A percentile compares a stretch with the other conserved stretches of the same genome.
These are phyloP conservation scores for Myrmecobius fasciatus DNA, from an alignment of 2,113 vertebrate species.

Conservation along the genomic window DNA sequence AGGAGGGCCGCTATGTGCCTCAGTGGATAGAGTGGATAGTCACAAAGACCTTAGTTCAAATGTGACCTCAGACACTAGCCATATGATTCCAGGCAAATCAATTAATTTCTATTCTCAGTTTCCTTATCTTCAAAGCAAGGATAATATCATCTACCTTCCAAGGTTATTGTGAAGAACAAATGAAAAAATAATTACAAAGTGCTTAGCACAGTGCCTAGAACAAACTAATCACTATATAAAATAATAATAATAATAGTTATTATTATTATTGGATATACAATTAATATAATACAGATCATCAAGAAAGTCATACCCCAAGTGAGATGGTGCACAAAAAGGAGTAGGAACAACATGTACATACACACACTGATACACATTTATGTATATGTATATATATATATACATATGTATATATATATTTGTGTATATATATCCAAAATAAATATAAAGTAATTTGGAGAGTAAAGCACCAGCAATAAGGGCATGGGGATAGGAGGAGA, in stretches of 20 bases:
- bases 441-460: neutral
- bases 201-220: neutral
- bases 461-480: neutral
- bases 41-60: neutral
- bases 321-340: neutral
- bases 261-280: neutral
- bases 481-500: neutral
- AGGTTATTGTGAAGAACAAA: neutral
- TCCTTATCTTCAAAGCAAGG: neutral
- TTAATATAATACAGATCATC: neutral
- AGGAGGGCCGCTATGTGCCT: neutral
- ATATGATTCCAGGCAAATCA: neutral
- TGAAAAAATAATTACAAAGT: neutral
- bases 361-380: neutral
- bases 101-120: neutral
- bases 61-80: too few species aligned
- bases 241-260: neutral
- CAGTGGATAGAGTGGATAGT: neutral
- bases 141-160: neutral
- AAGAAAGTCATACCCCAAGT: neutral
- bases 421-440: neutral
- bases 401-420: too few species aligned
- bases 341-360: neutral
- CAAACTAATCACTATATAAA: neutral
- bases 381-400: neutral